These are phyloP conservation scores for Acromyrmex charruanus DNA, from an alignment of 1,140 invertebrate species.

Conservation along the genomic window DNA sequence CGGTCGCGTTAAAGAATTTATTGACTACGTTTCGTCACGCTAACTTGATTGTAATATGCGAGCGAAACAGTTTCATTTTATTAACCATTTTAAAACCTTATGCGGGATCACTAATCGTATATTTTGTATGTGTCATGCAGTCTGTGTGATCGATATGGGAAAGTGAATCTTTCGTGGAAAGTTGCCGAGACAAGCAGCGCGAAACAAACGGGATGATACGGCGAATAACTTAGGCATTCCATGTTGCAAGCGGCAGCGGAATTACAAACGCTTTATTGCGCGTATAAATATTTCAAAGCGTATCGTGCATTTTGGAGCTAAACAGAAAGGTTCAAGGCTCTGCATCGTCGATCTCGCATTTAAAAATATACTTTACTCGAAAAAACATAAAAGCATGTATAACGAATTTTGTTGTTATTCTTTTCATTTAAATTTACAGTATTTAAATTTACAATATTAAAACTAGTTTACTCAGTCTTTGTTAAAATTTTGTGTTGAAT, in stretches of 20 bases:
- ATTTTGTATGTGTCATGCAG: slow-evolving; percentile 18
- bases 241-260: slow-evolving; percentile 28
- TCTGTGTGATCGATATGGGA: slow-evolving; percentile 47
- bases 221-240: slow-evolving; percentile 54
- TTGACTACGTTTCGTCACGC: background rate
- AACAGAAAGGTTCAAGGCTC: background rate
- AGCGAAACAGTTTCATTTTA: slow-evolving; percentile 18
- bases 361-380: background rate
- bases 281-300: background rate
- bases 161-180: slow-evolving; percentile 57
- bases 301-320: background rate
- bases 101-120: background rate
- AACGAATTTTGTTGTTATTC: background rate
- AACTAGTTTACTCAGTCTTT: no score
- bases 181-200: slow-evolving; percentile 34
- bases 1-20: background rate
- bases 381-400: background rate
- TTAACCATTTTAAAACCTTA: slow-evolving; percentile 12
- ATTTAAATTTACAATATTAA: no score
- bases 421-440: background rate
- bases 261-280: slow-evolving; percentile 35
- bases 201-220: slow-evolving; percentile 40
- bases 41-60: background rate
- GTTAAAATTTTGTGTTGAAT: no score
- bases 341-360: background rate